Percentiles rank a stretch among this genome's conserved stretches.
Evolutionary conservation across 2,888 invertebrate genomes (phyloP).

Genomic region (Itoplectis maculator): DNA sequence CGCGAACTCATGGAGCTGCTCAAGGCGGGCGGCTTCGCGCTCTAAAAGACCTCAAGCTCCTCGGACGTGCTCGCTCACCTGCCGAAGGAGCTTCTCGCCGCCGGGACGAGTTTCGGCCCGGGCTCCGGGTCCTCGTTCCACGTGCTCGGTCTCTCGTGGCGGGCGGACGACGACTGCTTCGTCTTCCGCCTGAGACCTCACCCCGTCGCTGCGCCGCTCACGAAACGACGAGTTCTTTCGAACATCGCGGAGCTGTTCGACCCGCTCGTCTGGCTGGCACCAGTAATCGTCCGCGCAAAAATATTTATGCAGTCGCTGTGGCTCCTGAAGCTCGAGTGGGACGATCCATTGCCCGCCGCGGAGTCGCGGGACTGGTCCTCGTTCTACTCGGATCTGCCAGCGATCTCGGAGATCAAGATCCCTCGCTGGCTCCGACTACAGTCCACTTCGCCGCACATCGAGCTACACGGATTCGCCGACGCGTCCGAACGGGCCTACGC

Average conservation of each 20-base stretch:
- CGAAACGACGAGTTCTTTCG: not conserved
- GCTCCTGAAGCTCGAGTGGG: slow-evolving; percentile 37
- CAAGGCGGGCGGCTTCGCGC: not conserved
- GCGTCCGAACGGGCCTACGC: slow-evolving; percentile 59
- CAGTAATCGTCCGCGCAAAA: not conserved
- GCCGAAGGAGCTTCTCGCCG: not conserved
- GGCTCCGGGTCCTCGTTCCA: not conserved
- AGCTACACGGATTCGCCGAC: slow-evolving; percentile 64
- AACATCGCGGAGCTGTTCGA: not conserved
- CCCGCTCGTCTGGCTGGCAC: not conserved
- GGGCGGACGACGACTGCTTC: not conserved
- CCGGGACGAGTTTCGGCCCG: not conserved
- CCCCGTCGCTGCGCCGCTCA: not conserved
- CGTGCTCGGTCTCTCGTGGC: not conserved
- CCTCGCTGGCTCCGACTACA: slow-evolving; percentile 43
- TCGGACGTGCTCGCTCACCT: not conserved
- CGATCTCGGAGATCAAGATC: slow-evolving; percentile 19
- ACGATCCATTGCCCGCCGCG: slow-evolving; percentile 32
- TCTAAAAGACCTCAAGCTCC: not conserved
- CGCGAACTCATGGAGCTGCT: not conserved
- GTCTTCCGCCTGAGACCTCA: not conserved
- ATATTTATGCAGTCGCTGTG: no score
- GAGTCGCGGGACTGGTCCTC: slow-evolving; percentile 42
- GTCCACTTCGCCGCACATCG: not conserved
- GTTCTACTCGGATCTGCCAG: slow-evolving; percentile 13